These are phyloP conservation scores for Odobenus rosmarus DNA, from an alignment of 2,113 vertebrate species.

Conservation along the genomic window DNA sequence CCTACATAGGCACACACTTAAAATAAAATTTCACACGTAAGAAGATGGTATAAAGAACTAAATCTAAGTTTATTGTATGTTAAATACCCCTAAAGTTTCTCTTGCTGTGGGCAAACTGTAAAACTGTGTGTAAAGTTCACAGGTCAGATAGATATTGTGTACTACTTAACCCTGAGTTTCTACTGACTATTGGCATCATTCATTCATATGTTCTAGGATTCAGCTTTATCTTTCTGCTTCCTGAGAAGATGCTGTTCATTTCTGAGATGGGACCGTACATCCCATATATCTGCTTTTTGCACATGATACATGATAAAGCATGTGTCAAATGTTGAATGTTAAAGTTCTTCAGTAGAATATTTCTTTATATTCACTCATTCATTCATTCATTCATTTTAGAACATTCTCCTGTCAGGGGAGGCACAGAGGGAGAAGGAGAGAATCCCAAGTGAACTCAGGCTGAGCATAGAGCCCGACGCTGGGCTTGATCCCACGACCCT, in stretches of 20 bases:
- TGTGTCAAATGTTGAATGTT: neutral
- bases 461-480: neutral
- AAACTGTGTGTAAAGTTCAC: neutral
- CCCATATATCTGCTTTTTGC: neutral
- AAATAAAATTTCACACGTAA: slow-evolving; percentile 5
- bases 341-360: neutral
- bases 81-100: neutral
- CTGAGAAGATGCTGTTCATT: neutral
- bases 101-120: neutral
- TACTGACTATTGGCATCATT: neutral
- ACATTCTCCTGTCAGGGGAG: neutral
- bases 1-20: neutral
- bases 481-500: neutral
- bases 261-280: neutral
- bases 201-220: neutral
- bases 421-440: neutral
- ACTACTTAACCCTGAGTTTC: neutral
- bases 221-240: neutral
- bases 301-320: neutral
- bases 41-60: slow-evolving; percentile 13
- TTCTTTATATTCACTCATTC: neutral
- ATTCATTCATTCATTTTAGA: neutral
- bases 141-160: neutral
- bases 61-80: neutral
- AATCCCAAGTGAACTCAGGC: neutral